Base-by-base conservation (phyloP, 2,113 vertebrate species). In the Centropus bengalensis region DNA sequence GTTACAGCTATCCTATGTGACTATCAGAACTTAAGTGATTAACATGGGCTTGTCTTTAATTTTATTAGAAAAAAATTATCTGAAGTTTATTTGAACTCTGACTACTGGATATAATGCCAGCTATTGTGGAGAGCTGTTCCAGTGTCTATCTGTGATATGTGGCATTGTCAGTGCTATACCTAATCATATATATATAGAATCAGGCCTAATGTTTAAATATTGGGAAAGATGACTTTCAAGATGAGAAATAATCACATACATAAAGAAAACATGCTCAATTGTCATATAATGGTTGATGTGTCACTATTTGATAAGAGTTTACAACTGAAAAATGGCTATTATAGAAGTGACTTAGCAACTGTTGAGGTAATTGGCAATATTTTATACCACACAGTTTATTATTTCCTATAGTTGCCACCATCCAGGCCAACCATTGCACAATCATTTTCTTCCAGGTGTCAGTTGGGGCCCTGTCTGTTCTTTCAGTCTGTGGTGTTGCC, bases 131-230 rank as follows among this genome's bases (percentile, higher is more conserved):
- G 69, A 73, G 14, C 75, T 91, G 32, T 62, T 82, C 32, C 32
- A 21, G 0, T 36, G 16, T 63, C 12, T 83, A 15, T 28, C 12
- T 6, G 55, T 70, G 36, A 14, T 80, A 23, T 0, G 0, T 54
- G 30, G 7, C 8, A 3, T 51, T 64, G 24, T 62, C 69, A 62
- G 10, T 81, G 60, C 36, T 64, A 14, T 82, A 81, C 14, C 21
- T 84, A 45, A 12, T 23, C 4, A 0, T 58, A 19, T 33, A 19
- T 33, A 13, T 45, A 8, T 42, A 44, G 74, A 84, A 87, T 62
- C 45, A 82, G 10, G 9, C 9, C 10, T 76, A 64, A 58, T 10
- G 21, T 81, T 77, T 82, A 6, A 62, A 27, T 86, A 14, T 74
- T 40, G 13, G 27, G 45, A 82, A 83, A n/a, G 42, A 38, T 62